Evolutionary conservation across 2,797 vertebrate species (phyloP).

Genomic region (Lagorchestes hirsutus): DNA sequence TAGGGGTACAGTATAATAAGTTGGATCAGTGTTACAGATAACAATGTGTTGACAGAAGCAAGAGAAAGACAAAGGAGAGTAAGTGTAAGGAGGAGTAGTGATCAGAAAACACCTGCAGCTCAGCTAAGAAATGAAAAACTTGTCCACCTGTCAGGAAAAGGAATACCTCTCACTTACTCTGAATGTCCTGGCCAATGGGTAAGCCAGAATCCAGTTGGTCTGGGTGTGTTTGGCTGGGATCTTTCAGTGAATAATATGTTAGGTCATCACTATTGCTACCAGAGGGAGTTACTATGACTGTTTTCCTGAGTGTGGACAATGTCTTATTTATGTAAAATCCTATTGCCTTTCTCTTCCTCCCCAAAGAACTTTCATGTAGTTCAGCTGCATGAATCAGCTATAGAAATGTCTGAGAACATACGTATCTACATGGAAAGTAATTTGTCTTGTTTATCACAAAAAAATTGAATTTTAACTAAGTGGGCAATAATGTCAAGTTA

Average conservation of each 20-base stretch:
- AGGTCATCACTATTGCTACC: background rate
- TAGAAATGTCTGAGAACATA: background rate
- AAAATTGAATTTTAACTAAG: background rate
- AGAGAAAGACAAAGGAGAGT: background rate
- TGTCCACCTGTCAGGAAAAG: background rate
- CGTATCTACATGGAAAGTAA: slow-evolving; percentile 24
- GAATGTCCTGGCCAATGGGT: background rate
- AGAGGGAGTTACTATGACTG: background rate
- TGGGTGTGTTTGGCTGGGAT: slow-evolving; percentile 10
- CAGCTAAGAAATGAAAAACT: background rate
- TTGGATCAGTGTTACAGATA: background rate
- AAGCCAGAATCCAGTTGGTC: background rate
- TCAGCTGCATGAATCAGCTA: slow-evolving; percentile 1
- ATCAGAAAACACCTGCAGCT: background rate
- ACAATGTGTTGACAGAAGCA: background rate
- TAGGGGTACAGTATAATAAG: too few species aligned
- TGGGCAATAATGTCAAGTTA: background rate
- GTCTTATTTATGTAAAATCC: slow-evolving; percentile 1
- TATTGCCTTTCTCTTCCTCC: background rate
- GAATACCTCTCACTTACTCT: background rate
- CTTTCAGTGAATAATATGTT: background rate
- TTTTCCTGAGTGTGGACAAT: slow-evolving; percentile 35
- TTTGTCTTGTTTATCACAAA: slow-evolving; percentile 21
- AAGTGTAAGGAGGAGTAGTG: background rate
- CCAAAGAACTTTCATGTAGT: background rate